phyloP scores from a whole-genome alignment of 2,888 invertebrate genomes.

The Fragum whitleyi region DNA sequence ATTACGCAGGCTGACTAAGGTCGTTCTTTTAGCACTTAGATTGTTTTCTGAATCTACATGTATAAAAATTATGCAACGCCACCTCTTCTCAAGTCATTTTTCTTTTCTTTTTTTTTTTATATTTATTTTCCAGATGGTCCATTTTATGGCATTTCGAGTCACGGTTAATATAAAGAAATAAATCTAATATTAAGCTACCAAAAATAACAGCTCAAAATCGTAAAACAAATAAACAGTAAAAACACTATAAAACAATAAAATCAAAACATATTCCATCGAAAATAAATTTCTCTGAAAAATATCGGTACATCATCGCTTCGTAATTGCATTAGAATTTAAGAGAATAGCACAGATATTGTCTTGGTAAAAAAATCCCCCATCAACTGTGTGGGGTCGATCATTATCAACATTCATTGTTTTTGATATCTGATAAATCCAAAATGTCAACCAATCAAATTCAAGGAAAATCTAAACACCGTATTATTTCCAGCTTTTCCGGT shows the following conservation, averaged over 20 bases:
- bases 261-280: neutral
- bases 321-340: slow-evolving; percentile 61
- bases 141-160: too few species aligned
- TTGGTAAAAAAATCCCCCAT: slow-evolving; percentile 29
- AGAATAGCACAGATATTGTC: slow-evolving; percentile 48
- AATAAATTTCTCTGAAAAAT: neutral
- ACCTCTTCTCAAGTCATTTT: too few species aligned
- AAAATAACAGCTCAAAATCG: too few species aligned
- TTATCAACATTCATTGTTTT: slow-evolving; percentile 60
- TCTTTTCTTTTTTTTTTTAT: too few species aligned
- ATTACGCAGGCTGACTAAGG: too few species aligned
- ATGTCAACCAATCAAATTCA: slow-evolving; percentile 42
- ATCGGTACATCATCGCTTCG: slow-evolving; percentile 9
- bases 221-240: too few species aligned
- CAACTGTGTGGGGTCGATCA: slow-evolving; percentile 53
- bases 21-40: too few species aligned
- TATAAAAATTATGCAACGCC: too few species aligned
- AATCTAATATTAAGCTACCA: too few species aligned
- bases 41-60: too few species aligned
- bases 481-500: slow-evolving; percentile 44
- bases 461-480: slow-evolving; percentile 47
- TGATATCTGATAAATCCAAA: slow-evolving; percentile 58
- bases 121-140: too few species aligned
- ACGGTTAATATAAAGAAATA: too few species aligned
- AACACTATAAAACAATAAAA: neutral